phyloP scores from a whole-genome alignment of 2,888 invertebrate genomes.

The Falcaria lacertinaria region DNA sequence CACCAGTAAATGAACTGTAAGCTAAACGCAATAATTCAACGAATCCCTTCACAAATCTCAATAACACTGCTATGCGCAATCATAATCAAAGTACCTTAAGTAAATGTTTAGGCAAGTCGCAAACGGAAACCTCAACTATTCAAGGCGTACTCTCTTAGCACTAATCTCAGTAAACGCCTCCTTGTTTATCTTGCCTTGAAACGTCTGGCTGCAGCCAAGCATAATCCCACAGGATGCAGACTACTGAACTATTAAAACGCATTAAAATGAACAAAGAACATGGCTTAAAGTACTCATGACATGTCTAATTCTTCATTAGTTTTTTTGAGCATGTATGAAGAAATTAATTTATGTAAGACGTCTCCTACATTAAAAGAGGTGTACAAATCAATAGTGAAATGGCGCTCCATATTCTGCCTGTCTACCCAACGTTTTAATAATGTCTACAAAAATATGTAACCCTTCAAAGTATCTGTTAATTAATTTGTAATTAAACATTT shows the following conservation, averaged over 20 bases:
- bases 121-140: constrained; percentile 56
- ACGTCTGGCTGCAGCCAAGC: constrained; percentile 51
- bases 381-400: no score
- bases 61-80: background rate
- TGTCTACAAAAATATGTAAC: no score
- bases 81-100: constrained; percentile 20
- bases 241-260: constrained; percentile 56
- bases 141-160: constrained; percentile 57
- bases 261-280: constrained; percentile 46
- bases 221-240: constrained; percentile 62
- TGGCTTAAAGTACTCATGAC: no score
- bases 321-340: no score
- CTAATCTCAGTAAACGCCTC: constrained; percentile 65
- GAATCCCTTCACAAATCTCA: background rate
- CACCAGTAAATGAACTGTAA: background rate
- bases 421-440: no score
- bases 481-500: constrained; percentile 6
- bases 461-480: no score
- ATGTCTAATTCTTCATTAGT: no score
- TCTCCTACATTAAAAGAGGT: no score
- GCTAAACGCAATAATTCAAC: background rate
- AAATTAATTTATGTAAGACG: no score
- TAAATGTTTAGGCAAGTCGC: constrained; percentile 50
- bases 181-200: constrained; percentile 71
- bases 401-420: no score